Conservation (phyloP, 2,888 invertebrate species). For the Maniola hyperantus region DNA sequence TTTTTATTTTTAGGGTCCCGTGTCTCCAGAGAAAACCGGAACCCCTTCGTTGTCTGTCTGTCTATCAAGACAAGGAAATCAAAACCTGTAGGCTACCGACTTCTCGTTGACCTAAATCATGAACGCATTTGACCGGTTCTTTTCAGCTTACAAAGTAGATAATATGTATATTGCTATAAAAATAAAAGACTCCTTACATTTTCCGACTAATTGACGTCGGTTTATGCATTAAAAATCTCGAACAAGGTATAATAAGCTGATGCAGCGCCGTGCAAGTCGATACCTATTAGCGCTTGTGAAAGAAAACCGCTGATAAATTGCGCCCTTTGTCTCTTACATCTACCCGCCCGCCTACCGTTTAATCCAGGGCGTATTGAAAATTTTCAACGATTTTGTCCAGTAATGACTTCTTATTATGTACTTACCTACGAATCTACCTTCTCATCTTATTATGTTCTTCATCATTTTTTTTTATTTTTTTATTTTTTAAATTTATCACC, state of each 20-base stretch:
- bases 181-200: neutral
- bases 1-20: too few species aligned
- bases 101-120: too few species aligned
- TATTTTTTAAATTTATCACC: too few species aligned
- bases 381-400: constrained; percentile 10
- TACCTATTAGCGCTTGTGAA: constrained; percentile 39
- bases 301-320: constrained; percentile 43
- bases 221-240: constrained; percentile 10
- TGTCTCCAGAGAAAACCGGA: too few species aligned
- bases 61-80: too few species aligned
- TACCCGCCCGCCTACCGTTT: constrained; percentile 25
- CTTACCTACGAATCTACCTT: neutral
- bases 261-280: constrained; percentile 30
- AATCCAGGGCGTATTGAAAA: constrained; percentile 29
- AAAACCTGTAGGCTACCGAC: too few species aligned
- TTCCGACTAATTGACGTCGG: constrained; percentile 5
- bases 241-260: constrained; percentile 24
- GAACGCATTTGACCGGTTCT: too few species aligned
- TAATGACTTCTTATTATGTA: neutral
- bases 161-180: neutral
- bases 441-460: neutral
- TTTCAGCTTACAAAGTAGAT: too few species aligned
- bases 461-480: too few species aligned
- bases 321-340: constrained; percentile 37
- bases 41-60: too few species aligned